Evolutionary conservation across 2,888 invertebrate species (phyloP).

Genomic region (Dione vanillae): DNA sequence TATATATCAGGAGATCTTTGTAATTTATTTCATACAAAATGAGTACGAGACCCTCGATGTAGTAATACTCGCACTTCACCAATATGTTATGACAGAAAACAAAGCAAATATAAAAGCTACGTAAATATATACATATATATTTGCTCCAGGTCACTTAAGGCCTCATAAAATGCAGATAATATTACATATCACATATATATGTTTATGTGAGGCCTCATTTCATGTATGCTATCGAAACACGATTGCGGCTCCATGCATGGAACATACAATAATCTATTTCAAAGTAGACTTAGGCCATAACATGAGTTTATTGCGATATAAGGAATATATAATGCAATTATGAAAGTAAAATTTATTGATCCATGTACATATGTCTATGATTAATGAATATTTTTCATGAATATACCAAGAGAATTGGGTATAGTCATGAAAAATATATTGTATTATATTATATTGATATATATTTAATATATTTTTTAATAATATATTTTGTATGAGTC

Average conservation of each 20-base stretch:
- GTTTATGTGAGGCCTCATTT: constrained; percentile 74
- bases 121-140: not conserved
- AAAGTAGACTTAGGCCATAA: constrained; percentile 32
- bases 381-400: not conserved
- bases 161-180: not conserved
- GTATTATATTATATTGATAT: too few relatives aligned
- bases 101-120: too few relatives aligned
- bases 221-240: constrained; percentile 66
- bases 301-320: constrained; percentile 15
- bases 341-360: not conserved
- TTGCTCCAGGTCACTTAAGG: not conserved
- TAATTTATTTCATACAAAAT: too few relatives aligned
- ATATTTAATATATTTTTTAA: too few relatives aligned
- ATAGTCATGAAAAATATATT: too few relatives aligned
- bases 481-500: too few relatives aligned
- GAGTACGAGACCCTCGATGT: too few relatives aligned
- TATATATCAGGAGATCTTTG: too few relatives aligned
- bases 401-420: too few relatives aligned
- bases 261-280: constrained; percentile 67
- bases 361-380: not conserved
- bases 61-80: too few relatives aligned
- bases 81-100: too few relatives aligned
- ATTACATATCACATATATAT: not conserved
- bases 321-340: constrained; percentile 5
- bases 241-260: constrained; percentile 63